Conservation (phyloP, 1,140 invertebrate species). For the Metaphire vulgaris region DNA sequence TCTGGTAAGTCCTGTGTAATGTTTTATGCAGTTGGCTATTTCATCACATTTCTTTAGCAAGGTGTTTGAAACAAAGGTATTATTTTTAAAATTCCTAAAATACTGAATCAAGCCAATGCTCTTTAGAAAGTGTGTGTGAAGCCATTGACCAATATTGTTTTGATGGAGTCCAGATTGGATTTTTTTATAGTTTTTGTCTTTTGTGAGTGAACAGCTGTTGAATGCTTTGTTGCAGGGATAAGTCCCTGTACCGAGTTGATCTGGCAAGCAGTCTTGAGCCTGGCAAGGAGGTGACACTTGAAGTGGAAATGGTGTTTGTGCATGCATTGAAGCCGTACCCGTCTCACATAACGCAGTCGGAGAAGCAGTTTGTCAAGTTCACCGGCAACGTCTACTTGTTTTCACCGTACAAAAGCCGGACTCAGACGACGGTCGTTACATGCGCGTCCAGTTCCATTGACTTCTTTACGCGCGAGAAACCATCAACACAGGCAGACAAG, state of each 20-base stretch:
- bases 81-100: no score
- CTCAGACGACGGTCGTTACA: conserved; percentile 74
- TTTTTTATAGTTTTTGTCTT: conserved; percentile 26
- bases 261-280: conserved; percentile 43
- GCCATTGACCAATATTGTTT: no score
- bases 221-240: conserved; percentile 36
- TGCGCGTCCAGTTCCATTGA: conserved; percentile 73
- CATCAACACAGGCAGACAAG: conserved; percentile 69
- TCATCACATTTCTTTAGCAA: no score
- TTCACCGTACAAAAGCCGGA: conserved; percentile 69
- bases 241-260: conserved; percentile 41
- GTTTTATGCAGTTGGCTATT: no score
- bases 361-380: conserved; percentile 85
- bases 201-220: conserved; percentile 4
- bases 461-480: conserved; percentile 76
- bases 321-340: conserved; percentile 76
- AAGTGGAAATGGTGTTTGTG: conserved; percentile 69
- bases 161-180: no score
- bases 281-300: conserved; percentile 52
- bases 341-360: conserved; percentile 76
- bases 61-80: no score
- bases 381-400: conserved; percentile 76
- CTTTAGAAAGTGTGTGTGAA: no score
- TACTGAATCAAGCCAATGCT: no score
- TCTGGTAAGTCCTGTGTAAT: no score